Base-by-base conservation (phyloP, 2,888 invertebrate species). In the Drosophila nr. fundita region DNA sequence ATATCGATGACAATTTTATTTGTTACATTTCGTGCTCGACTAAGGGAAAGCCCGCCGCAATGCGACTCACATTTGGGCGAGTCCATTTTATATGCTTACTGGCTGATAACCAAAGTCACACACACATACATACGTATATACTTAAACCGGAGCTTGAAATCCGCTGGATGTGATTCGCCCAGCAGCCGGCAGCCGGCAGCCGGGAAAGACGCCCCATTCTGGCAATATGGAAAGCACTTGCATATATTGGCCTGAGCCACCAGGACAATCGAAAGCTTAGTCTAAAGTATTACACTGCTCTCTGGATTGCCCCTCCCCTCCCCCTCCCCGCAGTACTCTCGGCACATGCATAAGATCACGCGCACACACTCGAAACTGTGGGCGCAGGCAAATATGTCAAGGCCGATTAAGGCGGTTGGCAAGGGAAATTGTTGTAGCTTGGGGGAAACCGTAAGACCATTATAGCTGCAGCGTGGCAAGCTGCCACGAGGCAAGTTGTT, bases 181-280 rank as follows among this genome's bases (percentile, higher is more conserved):
- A 15, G 45, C 45, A 21, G 21, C 13, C 13, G 6, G 45, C 45
- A 21, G 21, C 13, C 13, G 6, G 42, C 42, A 45, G 15, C 15
- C 45, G 42, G 2, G 42, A 8, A 15, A 24, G 4, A 15, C 45
- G 15, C 4, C 45, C 15, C 21, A 21, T 45, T 45, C 45, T 21
- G 4, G 13, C 15, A 21, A 30, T 21, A 40, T 57, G 57, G 57
- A 40, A 40, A 40, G 40, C 55, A 57, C 55, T 57, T 57, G 29
- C n/a, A 55, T 55, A 57, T 57, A 57, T 57, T 57, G 57, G 40
- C n/a, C 21, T 40, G 57, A 40, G 40, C 29, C 40, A 40, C 57
- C 29, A 30, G 15, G 15, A 21, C 42, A 57, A 57, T 21, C n/a
- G n/a, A n/a, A 11, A 29, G 50, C 27, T n/a, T 57, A 21, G 21